Conservation (phyloP, 1,140 invertebrate genomes). For the Galleria mellonella region DNA sequence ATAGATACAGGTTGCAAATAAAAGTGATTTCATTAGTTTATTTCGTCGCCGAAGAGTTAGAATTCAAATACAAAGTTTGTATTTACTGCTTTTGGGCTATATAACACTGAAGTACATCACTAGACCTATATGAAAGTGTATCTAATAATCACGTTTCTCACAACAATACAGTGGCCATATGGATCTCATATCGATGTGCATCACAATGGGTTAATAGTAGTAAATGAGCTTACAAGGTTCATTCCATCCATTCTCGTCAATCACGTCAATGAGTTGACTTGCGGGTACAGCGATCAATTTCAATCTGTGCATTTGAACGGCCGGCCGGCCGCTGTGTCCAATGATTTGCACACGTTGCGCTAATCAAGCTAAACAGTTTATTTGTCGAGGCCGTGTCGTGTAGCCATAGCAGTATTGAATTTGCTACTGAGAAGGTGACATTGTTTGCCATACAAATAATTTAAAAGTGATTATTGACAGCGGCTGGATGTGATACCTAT, state of each 20-base stretch:
- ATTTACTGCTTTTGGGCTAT: too few relatives aligned
- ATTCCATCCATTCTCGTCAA: slow-evolving; percentile 59
- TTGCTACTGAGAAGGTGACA: slow-evolving; percentile 17
- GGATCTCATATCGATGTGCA: slow-evolving; percentile 11
- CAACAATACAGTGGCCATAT: slow-evolving; percentile 9
- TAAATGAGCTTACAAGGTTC: slow-evolving; percentile 44
- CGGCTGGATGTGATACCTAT: too few relatives aligned
- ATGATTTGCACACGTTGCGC: slow-evolving; percentile 63
- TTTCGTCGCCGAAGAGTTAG: too few relatives aligned
- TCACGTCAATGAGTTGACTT: slow-evolving; percentile 57
- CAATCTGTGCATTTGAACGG: slow-evolving; percentile 37
- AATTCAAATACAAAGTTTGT: too few relatives aligned
- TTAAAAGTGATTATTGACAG: too few relatives aligned
- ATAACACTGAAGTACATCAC: too few relatives aligned
- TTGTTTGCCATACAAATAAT: too few relatives aligned
- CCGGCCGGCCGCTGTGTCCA: slow-evolving; percentile 19
- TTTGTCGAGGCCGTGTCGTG: slow-evolving; percentile 39
- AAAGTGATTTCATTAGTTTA: too few relatives aligned
- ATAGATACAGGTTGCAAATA: too few relatives aligned
- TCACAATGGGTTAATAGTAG: slow-evolving; percentile 23
- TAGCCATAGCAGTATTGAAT: slow-evolving; percentile 36
- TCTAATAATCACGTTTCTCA: slow-evolving; percentile 9
- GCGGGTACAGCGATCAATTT: slow-evolving; percentile 54
- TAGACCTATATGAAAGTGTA: too few relatives aligned
- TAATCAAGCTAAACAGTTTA: slow-evolving; percentile 67